These are phyloP conservation scores for Syrrhaptes paradoxus DNA, from an alignment of 2,113 vertebrate genomes.

Conservation along the genomic window DNA sequence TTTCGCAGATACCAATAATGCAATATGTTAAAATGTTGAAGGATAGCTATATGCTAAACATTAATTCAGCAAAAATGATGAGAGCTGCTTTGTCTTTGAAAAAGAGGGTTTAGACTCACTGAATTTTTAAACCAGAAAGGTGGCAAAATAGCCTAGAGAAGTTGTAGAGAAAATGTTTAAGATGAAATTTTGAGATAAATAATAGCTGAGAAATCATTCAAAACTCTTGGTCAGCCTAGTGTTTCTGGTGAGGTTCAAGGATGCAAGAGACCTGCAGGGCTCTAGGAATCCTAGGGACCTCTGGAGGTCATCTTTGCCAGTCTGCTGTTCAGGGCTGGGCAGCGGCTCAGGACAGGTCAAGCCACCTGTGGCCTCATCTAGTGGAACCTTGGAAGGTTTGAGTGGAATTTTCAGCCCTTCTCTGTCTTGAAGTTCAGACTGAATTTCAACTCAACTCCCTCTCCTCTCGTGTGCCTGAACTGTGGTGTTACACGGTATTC, in stretches of 20 bases:
- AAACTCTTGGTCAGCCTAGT: not conserved
- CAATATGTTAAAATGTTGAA: not conserved
- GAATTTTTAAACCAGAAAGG: not conserved
- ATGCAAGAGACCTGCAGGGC: not conserved
- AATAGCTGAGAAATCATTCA: not conserved
- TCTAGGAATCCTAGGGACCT: not conserved
- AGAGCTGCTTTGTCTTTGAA: not conserved
- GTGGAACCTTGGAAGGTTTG: not conserved
- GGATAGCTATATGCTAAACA: not conserved
- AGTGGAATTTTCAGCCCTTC: not conserved
- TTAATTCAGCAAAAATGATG: not conserved
- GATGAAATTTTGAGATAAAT: not conserved
- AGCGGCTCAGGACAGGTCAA: not conserved
- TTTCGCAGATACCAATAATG: not conserved
- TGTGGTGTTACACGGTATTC: rapidly evolving
- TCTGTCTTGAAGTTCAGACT: not conserved
- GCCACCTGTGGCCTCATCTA: not conserved
- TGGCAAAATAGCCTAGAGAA: not conserved
- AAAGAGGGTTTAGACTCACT: not conserved
- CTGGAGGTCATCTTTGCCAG: not conserved
- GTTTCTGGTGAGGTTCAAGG: not conserved
- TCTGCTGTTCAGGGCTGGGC: not conserved
- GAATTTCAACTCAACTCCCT: not conserved
- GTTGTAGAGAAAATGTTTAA: not conserved
- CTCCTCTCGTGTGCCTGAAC: not conserved